These are phyloP conservation scores for Eupeodes latifasciatus DNA, from an alignment of 2,888 invertebrate species.

Conservation along the genomic window DNA sequence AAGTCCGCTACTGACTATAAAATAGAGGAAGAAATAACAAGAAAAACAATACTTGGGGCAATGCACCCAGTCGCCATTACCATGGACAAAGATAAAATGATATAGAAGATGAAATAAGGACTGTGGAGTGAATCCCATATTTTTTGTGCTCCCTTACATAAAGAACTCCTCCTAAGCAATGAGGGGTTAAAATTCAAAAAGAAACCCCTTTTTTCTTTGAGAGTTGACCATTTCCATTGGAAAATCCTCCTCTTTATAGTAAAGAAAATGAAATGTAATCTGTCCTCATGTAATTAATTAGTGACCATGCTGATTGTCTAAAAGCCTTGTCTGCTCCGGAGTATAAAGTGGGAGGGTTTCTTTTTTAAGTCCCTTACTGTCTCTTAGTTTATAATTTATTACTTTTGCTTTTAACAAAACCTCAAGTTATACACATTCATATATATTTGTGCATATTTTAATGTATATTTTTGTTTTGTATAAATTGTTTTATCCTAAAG, in stretches of 20 bases:
- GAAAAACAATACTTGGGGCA: slow-evolving; percentile 32
- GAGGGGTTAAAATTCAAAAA: slow-evolving; percentile 12
- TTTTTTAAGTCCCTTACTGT: slow-evolving; percentile 14
- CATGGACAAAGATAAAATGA: slow-evolving; percentile 13
- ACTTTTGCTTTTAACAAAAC: slow-evolving; percentile 23
- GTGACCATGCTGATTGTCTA: slow-evolving; percentile 34
- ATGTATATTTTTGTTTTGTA: neutral
- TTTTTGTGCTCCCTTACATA: slow-evolving; percentile 3
- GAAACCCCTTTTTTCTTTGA: slow-evolving; percentile 12
- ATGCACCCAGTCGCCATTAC: slow-evolving; percentile 18
- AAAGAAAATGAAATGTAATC: slow-evolving; percentile 24
- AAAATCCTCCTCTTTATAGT: neutral
- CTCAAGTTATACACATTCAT: neutral
- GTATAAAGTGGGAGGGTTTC: neutral
- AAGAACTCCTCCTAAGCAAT: slow-evolving; percentile 26
- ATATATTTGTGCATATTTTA: neutral
- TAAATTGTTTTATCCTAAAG: slow-evolving; percentile 21
- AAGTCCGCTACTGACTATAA: neutral
- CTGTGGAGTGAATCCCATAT: neutral
- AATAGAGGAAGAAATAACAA: neutral
- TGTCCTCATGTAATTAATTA: slow-evolving; percentile 43
- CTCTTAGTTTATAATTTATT: slow-evolving; percentile 37
- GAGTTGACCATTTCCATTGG: neutral
- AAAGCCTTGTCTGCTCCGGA: neutral
- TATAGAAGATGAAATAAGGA: slow-evolving; percentile 21